Evolutionary conservation across 2,113 vertebrate genomes (phyloP).

Genomic region (Chlamydotis undulata): DNA sequence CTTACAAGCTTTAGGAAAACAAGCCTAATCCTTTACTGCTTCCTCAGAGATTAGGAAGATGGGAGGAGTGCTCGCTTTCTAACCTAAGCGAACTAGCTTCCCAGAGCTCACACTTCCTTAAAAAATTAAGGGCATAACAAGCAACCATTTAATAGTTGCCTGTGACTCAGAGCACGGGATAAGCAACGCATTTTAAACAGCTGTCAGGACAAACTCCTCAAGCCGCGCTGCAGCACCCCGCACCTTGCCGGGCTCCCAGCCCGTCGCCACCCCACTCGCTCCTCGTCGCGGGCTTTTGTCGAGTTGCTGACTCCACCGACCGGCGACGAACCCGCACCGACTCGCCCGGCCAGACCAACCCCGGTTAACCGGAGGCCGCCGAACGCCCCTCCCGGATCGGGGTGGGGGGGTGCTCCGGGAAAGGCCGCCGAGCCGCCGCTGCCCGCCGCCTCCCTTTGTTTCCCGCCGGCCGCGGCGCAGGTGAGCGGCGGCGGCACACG

Average conservation of each 20-base stretch:
- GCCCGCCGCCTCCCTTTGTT: slow-evolving; percentile 31
- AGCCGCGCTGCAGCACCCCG: background rate
- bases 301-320: background rate
- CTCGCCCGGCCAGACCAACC: background rate
- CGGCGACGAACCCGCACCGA: background rate
- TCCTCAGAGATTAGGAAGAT: background rate
- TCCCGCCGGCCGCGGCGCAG: background rate
- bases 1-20: background rate
- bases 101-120: background rate
- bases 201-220: background rate
- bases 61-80: background rate
- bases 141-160: background rate
- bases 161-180: background rate
- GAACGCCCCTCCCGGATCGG: background rate
- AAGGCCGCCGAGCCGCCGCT: background rate
- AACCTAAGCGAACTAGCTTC: background rate
- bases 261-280: background rate
- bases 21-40: background rate
- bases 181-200: background rate
- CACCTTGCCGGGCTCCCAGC: background rate
- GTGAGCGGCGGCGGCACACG: background rate
- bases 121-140: background rate
- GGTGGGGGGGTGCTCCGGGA: background rate
- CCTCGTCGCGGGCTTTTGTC: background rate
- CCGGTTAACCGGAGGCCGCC: too few species aligned